Evolutionary conservation across 2,113 vertebrate species (phyloP).

Genomic region (Gymnarchus niloticus): DNA sequence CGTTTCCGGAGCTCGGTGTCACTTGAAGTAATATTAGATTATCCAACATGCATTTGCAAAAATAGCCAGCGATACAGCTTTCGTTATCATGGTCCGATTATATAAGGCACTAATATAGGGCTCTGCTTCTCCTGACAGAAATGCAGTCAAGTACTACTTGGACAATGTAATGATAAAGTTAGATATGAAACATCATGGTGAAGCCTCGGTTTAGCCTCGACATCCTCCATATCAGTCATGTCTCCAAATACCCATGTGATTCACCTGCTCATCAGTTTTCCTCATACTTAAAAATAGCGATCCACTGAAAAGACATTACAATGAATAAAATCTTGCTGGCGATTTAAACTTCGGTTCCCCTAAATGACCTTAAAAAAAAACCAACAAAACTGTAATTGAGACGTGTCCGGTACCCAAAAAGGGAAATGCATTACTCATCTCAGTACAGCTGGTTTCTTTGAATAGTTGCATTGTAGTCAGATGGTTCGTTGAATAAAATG

Average conservation of each 20-base stretch:
- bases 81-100: conserved; percentile 38
- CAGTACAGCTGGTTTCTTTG: neutral
- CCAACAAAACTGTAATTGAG: neutral
- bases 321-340: neutral
- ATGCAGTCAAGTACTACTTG: conserved; percentile 25
- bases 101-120: conserved; percentile 33
- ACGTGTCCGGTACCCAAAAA: neutral
- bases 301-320: neutral
- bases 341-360: neutral
- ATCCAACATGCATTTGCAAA: conserved; percentile 30
- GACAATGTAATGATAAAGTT: conserved; percentile 23
- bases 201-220: conserved; percentile 36
- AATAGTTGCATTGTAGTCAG: neutral
- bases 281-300: conserved; percentile 69
- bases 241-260: conserved; percentile 58
- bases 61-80: conserved; percentile 43
- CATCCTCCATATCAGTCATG: conserved; percentile 43
- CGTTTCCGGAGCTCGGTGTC: conserved; percentile 25
- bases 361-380: neutral
- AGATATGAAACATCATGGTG: conserved; percentile 38
- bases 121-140: conserved; percentile 23
- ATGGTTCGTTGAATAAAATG: neutral
- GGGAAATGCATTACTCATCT: neutral
- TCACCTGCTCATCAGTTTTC: conserved; percentile 57
- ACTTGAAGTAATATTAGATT: conserved; percentile 33